Base-by-base conservation (phyloP, 2,113 vertebrate species). In the Callipepla squamata region DNA sequence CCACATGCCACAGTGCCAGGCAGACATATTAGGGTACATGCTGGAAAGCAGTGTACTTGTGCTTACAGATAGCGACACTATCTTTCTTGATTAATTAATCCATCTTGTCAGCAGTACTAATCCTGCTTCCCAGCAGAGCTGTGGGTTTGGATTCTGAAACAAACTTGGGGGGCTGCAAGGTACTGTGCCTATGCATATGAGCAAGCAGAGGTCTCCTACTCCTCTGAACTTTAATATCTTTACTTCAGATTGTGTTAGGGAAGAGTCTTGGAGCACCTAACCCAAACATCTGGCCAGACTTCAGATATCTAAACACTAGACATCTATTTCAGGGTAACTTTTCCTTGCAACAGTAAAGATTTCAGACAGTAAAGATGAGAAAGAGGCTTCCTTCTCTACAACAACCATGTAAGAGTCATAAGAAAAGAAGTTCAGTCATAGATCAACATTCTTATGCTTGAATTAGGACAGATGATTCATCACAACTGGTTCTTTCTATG, bases 251-350 rank as follows among this genome's bases (percentile, higher is more conserved):
- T 91, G 32, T 23, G 18, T 0, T 42, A 11, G 8, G 13, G 34
- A 80, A 69, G 53, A 76, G 17, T 21, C 44, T 61, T 40, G 65
- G 32, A 9, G 34, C 30, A 12, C 48, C 40, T 82, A 42, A 65
- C 36, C 12, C 5, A 89, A 53, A 7, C 2, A 50, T 68, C 75
- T 73, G 13, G 40, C 13, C 30, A 75, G 13, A 65, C 47, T 18
- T 73, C 62, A 75, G 13, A 32, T 0, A 0, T 25, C 48, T 57
- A 16, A 61, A 87, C 16, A 59, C 2, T 0, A 57, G 32, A 34
- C 17, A 7, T 68, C 70, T 72, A 5, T 51, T 91, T 69, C 28
- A 59, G 16, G 47, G 10, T 30, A 65, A 25, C 8, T 80, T 28
- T 36, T 84, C 45, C 26, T 42, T 65, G 0, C 3, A 34, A 45